Conservation (phyloP, 2,888 invertebrate genomes). For the Hirudinaria manillensis region DNA sequence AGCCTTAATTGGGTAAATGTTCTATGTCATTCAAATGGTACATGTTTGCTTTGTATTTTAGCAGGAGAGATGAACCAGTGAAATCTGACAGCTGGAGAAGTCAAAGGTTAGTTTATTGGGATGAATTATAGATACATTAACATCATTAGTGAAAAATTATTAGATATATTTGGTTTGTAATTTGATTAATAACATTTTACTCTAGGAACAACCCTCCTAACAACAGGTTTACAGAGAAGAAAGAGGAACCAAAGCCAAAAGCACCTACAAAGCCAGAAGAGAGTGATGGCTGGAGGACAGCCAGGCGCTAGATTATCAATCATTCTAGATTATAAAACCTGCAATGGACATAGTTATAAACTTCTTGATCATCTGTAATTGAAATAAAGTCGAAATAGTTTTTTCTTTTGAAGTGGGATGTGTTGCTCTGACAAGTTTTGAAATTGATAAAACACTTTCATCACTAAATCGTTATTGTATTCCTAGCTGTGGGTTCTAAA, state of each 20-base stretch:
- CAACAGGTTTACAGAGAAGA: background rate
- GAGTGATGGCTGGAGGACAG: conserved; percentile 26
- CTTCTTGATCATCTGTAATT: too few species aligned
- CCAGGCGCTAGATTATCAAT: background rate
- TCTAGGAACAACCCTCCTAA: background rate
- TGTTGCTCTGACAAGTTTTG: too few species aligned
- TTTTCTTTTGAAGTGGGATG: too few species aligned
- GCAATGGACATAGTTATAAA: too few species aligned
- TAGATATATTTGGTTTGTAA: too few species aligned
- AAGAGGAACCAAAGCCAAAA: background rate
- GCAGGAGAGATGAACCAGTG: conserved; percentile 27
- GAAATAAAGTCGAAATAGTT: too few species aligned
- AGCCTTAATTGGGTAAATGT: background rate
- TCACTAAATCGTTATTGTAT: too few species aligned
- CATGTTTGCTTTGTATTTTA: background rate
- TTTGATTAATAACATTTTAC: too few species aligned
- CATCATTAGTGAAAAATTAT: too few species aligned
- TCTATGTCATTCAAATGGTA: background rate
- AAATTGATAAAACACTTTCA: too few species aligned
- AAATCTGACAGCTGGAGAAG: conserved; percentile 32
- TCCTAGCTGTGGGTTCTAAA: too few species aligned
- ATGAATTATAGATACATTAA: background rate
- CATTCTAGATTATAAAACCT: too few species aligned
- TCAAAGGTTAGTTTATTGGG: conserved; percentile 17
- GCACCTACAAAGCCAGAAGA: conserved; percentile 13